Conservation (phyloP, 2,888 invertebrate species). For the Didymodactylos carnosus region DNA sequence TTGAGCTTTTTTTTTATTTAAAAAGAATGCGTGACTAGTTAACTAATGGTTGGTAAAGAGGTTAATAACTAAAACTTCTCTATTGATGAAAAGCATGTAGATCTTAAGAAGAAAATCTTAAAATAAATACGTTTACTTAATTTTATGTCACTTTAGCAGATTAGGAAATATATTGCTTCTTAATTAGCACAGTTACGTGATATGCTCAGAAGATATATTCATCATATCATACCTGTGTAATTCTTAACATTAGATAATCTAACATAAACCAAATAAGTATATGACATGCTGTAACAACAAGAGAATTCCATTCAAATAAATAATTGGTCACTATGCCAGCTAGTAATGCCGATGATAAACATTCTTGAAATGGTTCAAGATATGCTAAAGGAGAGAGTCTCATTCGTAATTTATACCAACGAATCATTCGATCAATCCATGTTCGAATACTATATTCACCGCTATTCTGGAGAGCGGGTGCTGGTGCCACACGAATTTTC, state of each 20-base stretch:
- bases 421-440: conserved; percentile 55
- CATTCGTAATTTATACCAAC: conserved; percentile 84
- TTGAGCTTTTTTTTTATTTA: not conserved
- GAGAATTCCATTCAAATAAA: conserved; percentile 63
- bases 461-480: conserved; percentile 85
- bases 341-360: conserved; percentile 45
- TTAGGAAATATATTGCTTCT: not conserved
- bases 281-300: conserved; percentile 77
- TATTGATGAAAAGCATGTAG: too few relatives aligned
- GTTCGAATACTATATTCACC: conserved; percentile 64
- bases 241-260: conserved; percentile 48
- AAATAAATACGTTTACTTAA: too few relatives aligned
- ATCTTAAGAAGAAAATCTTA: too few relatives aligned
- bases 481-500: conserved; percentile 67
- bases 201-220: too few relatives aligned
- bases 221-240: not conserved
- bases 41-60: too few relatives aligned
- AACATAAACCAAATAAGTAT: conserved; percentile 78
- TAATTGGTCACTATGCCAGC: conserved; percentile 63
- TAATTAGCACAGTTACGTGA: too few relatives aligned
- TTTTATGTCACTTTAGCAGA: too few relatives aligned
- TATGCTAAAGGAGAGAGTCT: conserved; percentile 84
- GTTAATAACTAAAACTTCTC: too few relatives aligned
- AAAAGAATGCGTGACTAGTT: too few relatives aligned
- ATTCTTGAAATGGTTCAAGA: conserved; percentile 81